These are phyloP conservation scores for Ceratosolen solmsi DNA, from an alignment of 1,140 invertebrate genomes.

Conservation along the genomic window DNA sequence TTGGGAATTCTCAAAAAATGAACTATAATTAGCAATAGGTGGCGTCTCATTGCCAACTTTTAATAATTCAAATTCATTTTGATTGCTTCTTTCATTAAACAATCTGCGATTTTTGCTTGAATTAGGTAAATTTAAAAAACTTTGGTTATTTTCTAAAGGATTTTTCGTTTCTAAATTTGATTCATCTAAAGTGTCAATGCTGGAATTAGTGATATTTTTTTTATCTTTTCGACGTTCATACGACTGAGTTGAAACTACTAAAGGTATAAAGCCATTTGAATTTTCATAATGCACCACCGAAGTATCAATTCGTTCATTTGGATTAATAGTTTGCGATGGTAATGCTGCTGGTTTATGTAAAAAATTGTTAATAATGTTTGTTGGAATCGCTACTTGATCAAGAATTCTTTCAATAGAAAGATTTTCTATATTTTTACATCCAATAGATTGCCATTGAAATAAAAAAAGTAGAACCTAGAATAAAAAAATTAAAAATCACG, in stretches of 20 bases:
- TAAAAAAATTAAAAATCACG: conserved; percentile 32
- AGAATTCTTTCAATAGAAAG: conserved; percentile 51
- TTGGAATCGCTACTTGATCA: conserved; percentile 66
- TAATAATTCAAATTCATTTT: conserved; percentile 68
- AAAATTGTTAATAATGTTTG: conserved; percentile 56
- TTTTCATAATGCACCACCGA: conserved; percentile 63
- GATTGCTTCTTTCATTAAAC: conserved; percentile 59
- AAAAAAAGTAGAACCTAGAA: conserved; percentile 66
- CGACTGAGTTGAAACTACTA: conserved; percentile 52
- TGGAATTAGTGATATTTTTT: background rate
- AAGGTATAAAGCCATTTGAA: conserved; percentile 67
- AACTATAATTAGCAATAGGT: conserved; percentile 65
- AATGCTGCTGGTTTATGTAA: conserved; percentile 49
- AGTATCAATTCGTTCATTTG: conserved; percentile 41
- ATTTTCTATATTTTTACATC: conserved; percentile 46
- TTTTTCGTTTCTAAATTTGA: conserved; percentile 51
- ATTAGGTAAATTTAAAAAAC: conserved; percentile 57
- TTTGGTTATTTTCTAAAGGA: conserved; percentile 26
- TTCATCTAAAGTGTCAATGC: background rate
- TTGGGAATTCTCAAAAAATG: conserved; percentile 63
- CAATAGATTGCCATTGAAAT: conserved; percentile 63
- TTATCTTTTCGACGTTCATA: conserved; percentile 2
- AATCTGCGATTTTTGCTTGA: conserved; percentile 59
- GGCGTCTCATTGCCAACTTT: conserved; percentile 69
- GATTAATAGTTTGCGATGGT: conserved; percentile 34